Percentiles rank a stretch among this genome's conserved stretches.
These are phyloP conservation scores for Byasa hedistus DNA, from an alignment of 2,888 invertebrate species.

Conservation along the genomic window DNA sequence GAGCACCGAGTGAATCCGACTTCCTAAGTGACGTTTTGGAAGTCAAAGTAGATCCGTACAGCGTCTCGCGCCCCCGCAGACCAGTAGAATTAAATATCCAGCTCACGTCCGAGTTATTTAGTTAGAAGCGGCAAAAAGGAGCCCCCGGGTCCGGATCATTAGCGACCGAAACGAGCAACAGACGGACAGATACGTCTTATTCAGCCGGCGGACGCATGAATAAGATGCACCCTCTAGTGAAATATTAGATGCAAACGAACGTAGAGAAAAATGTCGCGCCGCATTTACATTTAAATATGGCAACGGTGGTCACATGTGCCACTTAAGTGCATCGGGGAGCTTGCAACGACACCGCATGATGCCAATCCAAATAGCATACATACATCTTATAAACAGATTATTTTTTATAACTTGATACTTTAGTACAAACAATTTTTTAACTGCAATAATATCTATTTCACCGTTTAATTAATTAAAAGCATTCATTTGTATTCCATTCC, in stretches of 20 bases:
- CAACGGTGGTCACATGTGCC: slow-evolving; percentile 19
- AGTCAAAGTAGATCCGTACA: slow-evolving; percentile 21
- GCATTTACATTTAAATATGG: slow-evolving; percentile 70
- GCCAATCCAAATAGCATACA: not conserved
- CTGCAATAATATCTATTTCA: too few species aligned
- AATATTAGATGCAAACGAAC: slow-evolving; percentile 72
- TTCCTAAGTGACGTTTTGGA: slow-evolving; percentile 28
- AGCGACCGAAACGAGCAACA: slow-evolving; percentile 59
- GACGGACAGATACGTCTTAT: slow-evolving; percentile 69
- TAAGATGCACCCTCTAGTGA: slow-evolving; percentile 64
- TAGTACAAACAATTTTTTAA: too few species aligned
- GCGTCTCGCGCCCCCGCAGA: not conserved
- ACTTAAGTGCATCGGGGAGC: not conserved
- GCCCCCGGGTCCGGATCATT: slow-evolving; percentile 60
- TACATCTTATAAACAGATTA: not conserved
- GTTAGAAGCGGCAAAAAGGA: slow-evolving; percentile 70
- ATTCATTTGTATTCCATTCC: too few species aligned
- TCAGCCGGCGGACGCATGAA: slow-evolving; percentile 62
- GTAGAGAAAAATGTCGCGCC: slow-evolving; percentile 65
- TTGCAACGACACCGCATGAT: slow-evolving; percentile 2
- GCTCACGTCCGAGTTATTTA: slow-evolving; percentile 65
- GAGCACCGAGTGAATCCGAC: slow-evolving; percentile 10
- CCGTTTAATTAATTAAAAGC: too few species aligned
- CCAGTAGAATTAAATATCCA: slow-evolving; percentile 34
- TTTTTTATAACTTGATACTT: not conserved